Percentiles rank a stretch among this genome's conserved stretches.
Conservation (phyloP, 1,140 invertebrate genomes). For the Trachelipus rathkii region DNA sequence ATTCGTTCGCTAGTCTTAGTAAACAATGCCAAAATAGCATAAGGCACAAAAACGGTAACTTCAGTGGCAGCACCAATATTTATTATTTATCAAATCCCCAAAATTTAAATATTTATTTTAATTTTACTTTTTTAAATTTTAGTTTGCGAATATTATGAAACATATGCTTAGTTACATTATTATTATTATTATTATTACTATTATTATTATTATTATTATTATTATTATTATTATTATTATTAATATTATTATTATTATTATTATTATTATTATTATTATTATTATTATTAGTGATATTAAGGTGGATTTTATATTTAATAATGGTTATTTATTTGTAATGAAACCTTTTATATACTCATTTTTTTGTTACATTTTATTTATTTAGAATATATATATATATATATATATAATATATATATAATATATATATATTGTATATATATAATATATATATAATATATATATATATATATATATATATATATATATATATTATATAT, state of each 20-base stretch:
- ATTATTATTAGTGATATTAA: too few relatives aligned
- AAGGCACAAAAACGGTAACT: background rate
- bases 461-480: slow-evolving; percentile 5
- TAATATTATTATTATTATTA: background rate
- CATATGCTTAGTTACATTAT: background rate
- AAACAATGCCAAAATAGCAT: background rate
- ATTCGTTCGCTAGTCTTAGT: slow-evolving; percentile 1
- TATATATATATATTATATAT: slow-evolving; percentile 11
- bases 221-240: background rate
- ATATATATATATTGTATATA: too few relatives aligned
- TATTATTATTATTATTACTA: background rate
- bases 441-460: background rate
- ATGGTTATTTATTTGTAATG: too few relatives aligned
- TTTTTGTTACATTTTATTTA: too few relatives aligned
- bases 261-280: background rate
- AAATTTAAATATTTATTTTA: slow-evolving; percentile 13
- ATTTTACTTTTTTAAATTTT: slow-evolving; percentile 4
- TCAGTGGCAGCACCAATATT: background rate
- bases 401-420: background rate
- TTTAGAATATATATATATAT: too few relatives aligned
- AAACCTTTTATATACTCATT: too few relatives aligned
- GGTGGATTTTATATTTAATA: too few relatives aligned
- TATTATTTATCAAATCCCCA: background rate
- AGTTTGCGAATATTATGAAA: background rate
- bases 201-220: background rate